Evolutionary conservation across 2,113 vertebrate species (phyloP), one percentile per base, ranked within the genome.

Genomic region (Grantiella picta): DNA sequence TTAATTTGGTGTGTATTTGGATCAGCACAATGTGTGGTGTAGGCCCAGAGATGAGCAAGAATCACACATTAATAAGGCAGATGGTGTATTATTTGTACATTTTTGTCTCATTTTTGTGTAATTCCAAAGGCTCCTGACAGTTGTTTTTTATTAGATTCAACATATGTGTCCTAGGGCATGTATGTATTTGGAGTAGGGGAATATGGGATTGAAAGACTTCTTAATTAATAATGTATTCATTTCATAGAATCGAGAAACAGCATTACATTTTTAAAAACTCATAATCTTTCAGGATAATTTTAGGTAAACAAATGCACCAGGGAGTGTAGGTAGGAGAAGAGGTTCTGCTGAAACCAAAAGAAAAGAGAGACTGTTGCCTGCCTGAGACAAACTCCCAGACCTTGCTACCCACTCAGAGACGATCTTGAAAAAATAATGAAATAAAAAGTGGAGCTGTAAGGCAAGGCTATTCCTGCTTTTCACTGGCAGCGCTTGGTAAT

Each of bases 351-450:
- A 65, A 82, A 59, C 16, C 38, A 35, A 40, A 94, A 82, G 35
- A 12, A 87, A 94, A 86, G 33, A 40, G 35, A 52, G 33, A 52
- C 75, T 16, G 23, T 71, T 87, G 45, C 66, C 85, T 66, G 63
- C 76, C 44, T 80, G 65, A 70, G 85, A 85, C 23, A 70, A 75
- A 52, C 4, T 7, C 65, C 63, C 90, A 78, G 89, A 94, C n/a
- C 45, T 82, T 20, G 69, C 61, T 93, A n/a, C 79, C 65, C 49
- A 42, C 40, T 96, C 36, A 33, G 90, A 94, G 83, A 89, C 57
- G 76, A 60, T 45, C 89, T 93, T 71, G 89, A 94, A 98, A 54
- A 86, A 79, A 11, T 25, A 71, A 36, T n/a, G n/a, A 79, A 90
- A 68, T 45, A 54, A 61, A 35, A 79, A 93, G 65, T 40, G 25